Conservation (phyloP, 2,888 invertebrate genomes). For the Yponomeuta sedellus region DNA sequence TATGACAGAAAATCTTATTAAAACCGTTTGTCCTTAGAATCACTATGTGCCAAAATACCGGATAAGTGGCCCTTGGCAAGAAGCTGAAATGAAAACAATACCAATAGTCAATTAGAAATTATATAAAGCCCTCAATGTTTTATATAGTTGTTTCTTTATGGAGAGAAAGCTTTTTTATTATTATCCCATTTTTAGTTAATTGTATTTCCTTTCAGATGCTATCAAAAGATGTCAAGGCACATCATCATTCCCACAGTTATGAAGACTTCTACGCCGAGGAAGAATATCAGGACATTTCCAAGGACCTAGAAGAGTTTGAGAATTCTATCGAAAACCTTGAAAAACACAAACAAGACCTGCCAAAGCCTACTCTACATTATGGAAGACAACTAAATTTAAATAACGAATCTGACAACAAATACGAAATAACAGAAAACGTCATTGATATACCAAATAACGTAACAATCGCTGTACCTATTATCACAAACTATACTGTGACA, state of each 20-base stretch:
- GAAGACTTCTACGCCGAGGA: background rate
- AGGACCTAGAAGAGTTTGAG: background rate
- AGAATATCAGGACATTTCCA: background rate
- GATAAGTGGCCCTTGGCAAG: too few relatives aligned
- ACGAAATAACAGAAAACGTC: conserved; percentile 52
- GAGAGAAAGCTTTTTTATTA: too few relatives aligned
- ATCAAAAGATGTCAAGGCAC: background rate
- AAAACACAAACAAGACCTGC: background rate
- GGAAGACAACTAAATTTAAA: background rate
- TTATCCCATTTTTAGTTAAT: background rate
- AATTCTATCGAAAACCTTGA: background rate
- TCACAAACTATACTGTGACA: conserved; percentile 33
- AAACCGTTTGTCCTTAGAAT: too few relatives aligned
- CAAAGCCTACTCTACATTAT: background rate
- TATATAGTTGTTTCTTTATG: too few relatives aligned
- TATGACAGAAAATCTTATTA: too few relatives aligned
- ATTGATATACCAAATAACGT: conserved; percentile 47
- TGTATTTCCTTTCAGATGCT: background rate
- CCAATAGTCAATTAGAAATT: too few relatives aligned
- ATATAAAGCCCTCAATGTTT: too few relatives aligned
- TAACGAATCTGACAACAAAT: conserved; percentile 21
- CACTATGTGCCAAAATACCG: too few relatives aligned
- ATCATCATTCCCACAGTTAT: background rate
- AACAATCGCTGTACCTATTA: conserved; percentile 32
- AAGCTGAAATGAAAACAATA: too few relatives aligned